A percentile compares a stretch with the other conserved stretches of the same genome.
Evolutionary conservation across 1,140 invertebrate species (phyloP).

Genomic region (Dendrolimus kikuchii): DNA sequence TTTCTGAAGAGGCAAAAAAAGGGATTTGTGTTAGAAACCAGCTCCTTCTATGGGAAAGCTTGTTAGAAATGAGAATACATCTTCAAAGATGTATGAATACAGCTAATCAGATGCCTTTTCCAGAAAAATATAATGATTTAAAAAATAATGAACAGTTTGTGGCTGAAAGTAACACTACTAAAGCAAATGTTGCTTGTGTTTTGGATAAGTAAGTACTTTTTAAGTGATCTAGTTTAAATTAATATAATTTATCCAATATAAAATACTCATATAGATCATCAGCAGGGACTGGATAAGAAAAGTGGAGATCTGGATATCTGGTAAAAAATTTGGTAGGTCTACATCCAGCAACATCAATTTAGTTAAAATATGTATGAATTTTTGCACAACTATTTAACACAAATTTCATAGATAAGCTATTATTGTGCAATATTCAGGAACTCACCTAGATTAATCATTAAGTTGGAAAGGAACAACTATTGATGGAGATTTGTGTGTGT

Average conservation of each 20-base stretch:
- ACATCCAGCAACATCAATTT: too few species aligned
- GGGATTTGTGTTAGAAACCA: conserved; percentile 85
- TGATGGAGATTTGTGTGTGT: too few species aligned
- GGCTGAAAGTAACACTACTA: conserved; percentile 68
- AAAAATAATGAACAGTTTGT: conserved; percentile 68
- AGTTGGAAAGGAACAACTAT: too few species aligned
- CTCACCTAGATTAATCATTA: too few species aligned
- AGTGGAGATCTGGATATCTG: too few species aligned
- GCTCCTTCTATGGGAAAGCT: conserved; percentile 84
- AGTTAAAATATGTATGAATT: too few species aligned
- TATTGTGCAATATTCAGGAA: too few species aligned
- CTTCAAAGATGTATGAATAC: conserved; percentile 84
- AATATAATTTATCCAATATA: conserved; percentile 6
- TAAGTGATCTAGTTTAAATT: not conserved
- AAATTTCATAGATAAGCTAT: too few species aligned
- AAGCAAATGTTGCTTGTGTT: conserved; percentile 71
- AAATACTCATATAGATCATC: not conserved
- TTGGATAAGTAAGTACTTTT: conserved; percentile 74
- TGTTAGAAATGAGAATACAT: conserved; percentile 88
- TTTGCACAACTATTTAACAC: too few species aligned
- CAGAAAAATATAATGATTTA: conserved; percentile 71
- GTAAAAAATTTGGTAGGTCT: too few species aligned
- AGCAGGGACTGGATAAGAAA: too few species aligned
- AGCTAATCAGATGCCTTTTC: conserved; percentile 85
- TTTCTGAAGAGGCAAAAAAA: conserved; percentile 80